Evolutionary conservation across 2,888 invertebrate species (phyloP).

Genomic region (Tetragonisca angustula): DNA sequence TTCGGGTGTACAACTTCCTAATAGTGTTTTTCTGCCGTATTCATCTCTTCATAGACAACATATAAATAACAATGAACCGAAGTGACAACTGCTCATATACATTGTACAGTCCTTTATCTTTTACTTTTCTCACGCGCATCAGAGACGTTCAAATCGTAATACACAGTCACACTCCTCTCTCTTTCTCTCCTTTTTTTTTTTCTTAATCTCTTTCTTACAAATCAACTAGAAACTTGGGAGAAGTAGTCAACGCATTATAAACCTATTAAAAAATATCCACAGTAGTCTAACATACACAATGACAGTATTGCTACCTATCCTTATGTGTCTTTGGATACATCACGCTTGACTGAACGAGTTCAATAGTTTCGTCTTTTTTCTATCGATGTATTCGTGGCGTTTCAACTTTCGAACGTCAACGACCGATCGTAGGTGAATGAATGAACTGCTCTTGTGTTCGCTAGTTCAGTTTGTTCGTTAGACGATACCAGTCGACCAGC

Average conservation of each 20-base stretch:
- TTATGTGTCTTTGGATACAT: conserved; percentile 66
- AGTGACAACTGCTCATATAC: conserved; percentile 63
- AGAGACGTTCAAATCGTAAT: conserved; percentile 41
- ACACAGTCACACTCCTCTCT: conserved; percentile 43
- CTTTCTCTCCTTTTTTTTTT: neutral
- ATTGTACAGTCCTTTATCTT: conserved; percentile 55
- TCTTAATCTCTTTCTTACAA: conserved; percentile 47
- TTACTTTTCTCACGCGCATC: conserved; percentile 58
- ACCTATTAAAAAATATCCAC: conserved; percentile 82
- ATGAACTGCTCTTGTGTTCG: neutral
- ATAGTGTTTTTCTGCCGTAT: conserved; percentile 62
- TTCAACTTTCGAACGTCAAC: neutral
- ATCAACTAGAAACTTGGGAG: conserved; percentile 74
- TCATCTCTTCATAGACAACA: conserved; percentile 63
- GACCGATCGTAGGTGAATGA: conserved; percentile 2
- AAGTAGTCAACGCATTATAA: conserved; percentile 79
- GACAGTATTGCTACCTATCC: conserved; percentile 76
- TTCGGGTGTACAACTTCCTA: conserved; percentile 74
- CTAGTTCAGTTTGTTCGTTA: neutral
- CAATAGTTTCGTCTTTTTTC: conserved; percentile 11
- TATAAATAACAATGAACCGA: conserved; percentile 73
- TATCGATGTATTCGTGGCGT: neutral
- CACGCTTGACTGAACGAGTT: conserved; percentile 68
- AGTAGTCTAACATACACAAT: conserved; percentile 81
- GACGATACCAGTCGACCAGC: neutral